Evolutionary conservation across 2,797 vertebrate genomes (phyloP).

Genomic region (Dipus sagitta): DNA sequence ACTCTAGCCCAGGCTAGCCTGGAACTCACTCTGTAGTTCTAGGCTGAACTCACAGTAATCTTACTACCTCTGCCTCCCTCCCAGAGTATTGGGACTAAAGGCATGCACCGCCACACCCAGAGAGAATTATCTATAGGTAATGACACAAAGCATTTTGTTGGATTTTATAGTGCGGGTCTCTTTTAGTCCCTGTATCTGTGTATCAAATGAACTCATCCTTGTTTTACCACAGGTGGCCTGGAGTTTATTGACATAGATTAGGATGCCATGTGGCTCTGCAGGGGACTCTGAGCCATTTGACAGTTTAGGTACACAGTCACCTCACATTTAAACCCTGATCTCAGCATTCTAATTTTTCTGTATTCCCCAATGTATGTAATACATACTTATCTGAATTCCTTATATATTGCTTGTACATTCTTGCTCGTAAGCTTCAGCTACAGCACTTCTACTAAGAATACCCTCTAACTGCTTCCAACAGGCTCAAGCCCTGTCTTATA

Average conservation of each 20-base stretch:
- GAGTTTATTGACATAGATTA: conserved; percentile 47
- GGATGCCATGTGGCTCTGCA: not conserved
- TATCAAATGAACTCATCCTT: conserved; percentile 50
- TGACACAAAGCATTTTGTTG: conserved; percentile 31
- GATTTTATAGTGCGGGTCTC: conserved; percentile 21
- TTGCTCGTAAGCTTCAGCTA: conserved; percentile 64
- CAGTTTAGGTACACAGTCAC: conserved; percentile 30
- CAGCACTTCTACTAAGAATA: conserved; percentile 32
- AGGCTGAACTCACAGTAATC: too few species aligned
- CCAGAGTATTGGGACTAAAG: too few species aligned
- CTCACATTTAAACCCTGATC: conserved; percentile 63
- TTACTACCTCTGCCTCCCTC: too few species aligned
- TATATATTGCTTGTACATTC: conserved; percentile 71
- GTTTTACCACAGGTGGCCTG: conserved; percentile 16
- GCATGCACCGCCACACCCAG: too few species aligned
- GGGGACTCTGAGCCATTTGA: conserved; percentile 32
- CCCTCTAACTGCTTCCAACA: not conserved
- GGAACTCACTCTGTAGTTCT: too few species aligned
- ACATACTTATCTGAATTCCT: conserved; percentile 70
- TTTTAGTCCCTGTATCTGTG: not conserved
- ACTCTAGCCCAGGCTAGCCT: too few species aligned
- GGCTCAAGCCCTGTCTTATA: conserved; percentile 40
- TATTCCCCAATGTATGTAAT: conserved; percentile 68
- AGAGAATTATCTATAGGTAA: conserved; percentile 42
- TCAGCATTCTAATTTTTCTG: conserved; percentile 67